phyloP scores from a whole-genome alignment of 2,888 invertebrate species.

The Fragum whitleyi region DNA sequence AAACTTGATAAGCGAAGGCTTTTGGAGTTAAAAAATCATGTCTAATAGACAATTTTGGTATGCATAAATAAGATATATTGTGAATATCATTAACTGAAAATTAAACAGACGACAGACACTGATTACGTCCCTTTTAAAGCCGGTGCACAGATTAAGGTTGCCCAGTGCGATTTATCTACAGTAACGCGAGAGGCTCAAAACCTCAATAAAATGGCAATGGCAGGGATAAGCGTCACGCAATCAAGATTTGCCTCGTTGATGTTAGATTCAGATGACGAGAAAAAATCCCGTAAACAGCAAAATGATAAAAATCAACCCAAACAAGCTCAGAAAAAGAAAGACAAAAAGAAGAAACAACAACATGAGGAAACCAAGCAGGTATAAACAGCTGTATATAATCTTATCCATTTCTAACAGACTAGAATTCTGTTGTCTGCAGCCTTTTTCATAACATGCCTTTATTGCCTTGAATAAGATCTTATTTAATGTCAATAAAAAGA shows the following conservation, averaged over 20 bases:
- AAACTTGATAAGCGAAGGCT: no score
- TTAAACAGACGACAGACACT: background rate
- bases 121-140: background rate
- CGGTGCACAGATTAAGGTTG: background rate
- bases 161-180: background rate
- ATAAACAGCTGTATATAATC: no score
- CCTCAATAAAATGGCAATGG: constrained; percentile 39
- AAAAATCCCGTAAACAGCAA: constrained; percentile 40
- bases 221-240: constrained; percentile 65
- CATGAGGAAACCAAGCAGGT: constrained; percentile 71
- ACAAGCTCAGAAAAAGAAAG: constrained; percentile 73
- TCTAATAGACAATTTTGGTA: no score
- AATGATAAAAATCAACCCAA: constrained; percentile 60
- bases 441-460: no score
- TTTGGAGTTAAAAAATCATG: no score
- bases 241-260: constrained; percentile 91
- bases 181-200: background rate
- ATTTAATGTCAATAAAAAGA: no score
- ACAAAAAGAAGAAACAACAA: constrained; percentile 73
- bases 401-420: no score
- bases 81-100: no score
- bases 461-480: no score
- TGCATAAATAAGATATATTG: no score
- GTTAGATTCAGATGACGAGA: constrained; percentile 89
- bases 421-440: no score